Evolutionary conservation across 2,113 vertebrate species (phyloP).

Genomic region (Thinocorus orbignyianus): DNA sequence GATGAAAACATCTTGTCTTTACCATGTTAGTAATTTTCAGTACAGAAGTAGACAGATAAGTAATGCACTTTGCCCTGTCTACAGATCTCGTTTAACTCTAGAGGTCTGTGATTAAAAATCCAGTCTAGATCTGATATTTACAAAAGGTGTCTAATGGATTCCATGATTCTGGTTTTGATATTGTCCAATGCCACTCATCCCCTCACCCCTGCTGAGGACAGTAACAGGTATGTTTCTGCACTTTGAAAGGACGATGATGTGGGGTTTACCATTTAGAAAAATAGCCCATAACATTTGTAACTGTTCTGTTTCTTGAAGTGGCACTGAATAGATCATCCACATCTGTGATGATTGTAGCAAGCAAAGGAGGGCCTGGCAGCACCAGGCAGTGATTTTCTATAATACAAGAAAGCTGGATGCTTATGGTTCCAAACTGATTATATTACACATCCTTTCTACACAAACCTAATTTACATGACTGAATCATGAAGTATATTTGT

Average conservation of each 20-base stretch:
- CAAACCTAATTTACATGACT: conserved; percentile 14
- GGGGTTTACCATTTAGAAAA: not conserved
- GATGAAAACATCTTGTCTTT: not conserved
- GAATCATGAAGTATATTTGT: conserved; percentile 23
- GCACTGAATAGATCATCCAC: not conserved
- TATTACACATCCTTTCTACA: conserved; percentile 26
- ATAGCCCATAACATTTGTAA: not conserved
- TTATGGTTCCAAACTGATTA: conserved; percentile 31
- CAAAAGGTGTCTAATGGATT: not conserved
- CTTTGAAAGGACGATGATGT: not conserved
- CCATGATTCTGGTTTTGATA: not conserved
- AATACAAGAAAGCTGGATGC: conserved; percentile 34
- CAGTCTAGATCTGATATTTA: not conserved
- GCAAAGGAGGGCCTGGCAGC: conserved; percentile 11
- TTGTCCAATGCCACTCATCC: fast-evolving
- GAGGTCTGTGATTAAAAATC: not conserved
- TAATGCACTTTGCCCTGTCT: not conserved
- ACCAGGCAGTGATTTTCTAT: conserved; percentile 47
- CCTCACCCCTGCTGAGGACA: fast-evolving
- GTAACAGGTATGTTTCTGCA: not conserved
- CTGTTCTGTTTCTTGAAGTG: not conserved
- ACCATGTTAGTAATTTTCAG: not conserved
- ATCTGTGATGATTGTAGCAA: not conserved
- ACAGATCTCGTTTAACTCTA: not conserved
- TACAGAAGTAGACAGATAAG: not conserved